Conservation (phyloP, 2,888 invertebrate genomes). For the Caenorhabditis virilis region DNA sequence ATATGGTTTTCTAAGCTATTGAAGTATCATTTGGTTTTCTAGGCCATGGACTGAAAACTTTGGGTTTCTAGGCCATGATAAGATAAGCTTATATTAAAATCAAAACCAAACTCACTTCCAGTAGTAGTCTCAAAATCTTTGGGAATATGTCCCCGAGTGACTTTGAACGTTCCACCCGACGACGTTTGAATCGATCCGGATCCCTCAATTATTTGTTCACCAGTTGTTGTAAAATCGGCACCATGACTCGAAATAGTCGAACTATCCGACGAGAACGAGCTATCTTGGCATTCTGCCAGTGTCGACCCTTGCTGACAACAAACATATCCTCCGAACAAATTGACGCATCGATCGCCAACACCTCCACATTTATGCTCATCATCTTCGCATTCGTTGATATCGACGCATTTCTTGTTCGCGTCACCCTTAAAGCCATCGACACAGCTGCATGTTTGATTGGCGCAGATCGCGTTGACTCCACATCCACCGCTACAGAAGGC, state of each 20-base stretch:
- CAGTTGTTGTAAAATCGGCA: conserved; percentile 29
- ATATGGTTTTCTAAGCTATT: too few species aligned
- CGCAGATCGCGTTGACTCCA: conserved; percentile 60
- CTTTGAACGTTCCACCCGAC: conserved; percentile 20
- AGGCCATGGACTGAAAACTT: too few species aligned
- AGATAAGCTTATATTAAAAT: too few species aligned
- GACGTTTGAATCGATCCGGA: conserved; percentile 24
- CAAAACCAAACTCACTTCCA: conserved; percentile 13
- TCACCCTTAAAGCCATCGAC: conserved; percentile 87
- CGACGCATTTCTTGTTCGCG: conserved; percentile 61
- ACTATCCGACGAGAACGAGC: conserved; percentile 22
- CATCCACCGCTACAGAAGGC: conserved; percentile 63
- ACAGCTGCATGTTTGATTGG: conserved; percentile 77
- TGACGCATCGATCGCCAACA: conserved; percentile 61
- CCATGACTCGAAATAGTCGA: conserved; percentile 19
- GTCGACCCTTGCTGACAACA: conserved; percentile 55
- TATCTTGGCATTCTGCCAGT: conserved; percentile 50
- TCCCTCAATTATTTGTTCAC: conserved; percentile 23
- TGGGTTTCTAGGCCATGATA: too few species aligned
- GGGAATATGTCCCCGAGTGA: conserved; percentile 20
- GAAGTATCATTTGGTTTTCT: too few species aligned
- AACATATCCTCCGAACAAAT: conserved; percentile 54
- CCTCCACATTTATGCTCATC: conserved; percentile 52
- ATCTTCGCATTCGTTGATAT: conserved; percentile 64
- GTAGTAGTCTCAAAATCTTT: conserved; percentile 24